Evolutionary conservation across 2,113 vertebrate species (phyloP), one percentile per base, ranked within the genome.

Genomic region (Geococcyx californianus): DNA sequence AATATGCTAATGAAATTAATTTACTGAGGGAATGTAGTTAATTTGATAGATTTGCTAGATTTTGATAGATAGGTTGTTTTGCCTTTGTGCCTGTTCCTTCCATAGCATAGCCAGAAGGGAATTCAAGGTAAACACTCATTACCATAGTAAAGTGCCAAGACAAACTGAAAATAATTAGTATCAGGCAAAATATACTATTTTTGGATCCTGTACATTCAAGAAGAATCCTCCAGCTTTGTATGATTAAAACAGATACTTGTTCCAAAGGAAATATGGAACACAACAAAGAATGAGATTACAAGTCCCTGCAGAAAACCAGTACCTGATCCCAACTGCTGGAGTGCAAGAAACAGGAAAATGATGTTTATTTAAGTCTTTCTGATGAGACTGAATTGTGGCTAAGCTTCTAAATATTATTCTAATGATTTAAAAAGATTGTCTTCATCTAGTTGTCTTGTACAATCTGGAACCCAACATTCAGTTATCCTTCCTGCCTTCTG

Each of bases 81-180:
- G 49, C 78, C 62, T 62, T 10, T 89, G 33, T 64, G 66, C 24
- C 31, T 87, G 21, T 60, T 89, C 11, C 19, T 93, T 89, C 29
- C 45, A 58, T 4, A 20, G 63, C 7, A 6, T 19, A 88, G 47
- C 33, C 70, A 83, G 36, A 6, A 63, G 67, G 70, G 78, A 93
- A 74, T 94, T 95, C 59, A 83, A 89, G 45, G 59, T 90, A 94
- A 95, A 77, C 42, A 91, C 19, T 55, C 64, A 79, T 75, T 69
- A 93, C 9, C 21, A 58, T 33, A 88, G 26, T 26, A 74, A 91
- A 85, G 38, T 88, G 87, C 90, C 93, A 91, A 91, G 47, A 83
- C 25, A 94, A 95, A 85, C 75, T 24, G 42, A 91, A 95, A 95
- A 93, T 87, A 93, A 91, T 87, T 94, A 91, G 25, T 55, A 91